Percentiles rank a stretch among this genome's conserved stretches.
Conservation (phyloP, 2,113 vertebrate genomes). For the Nibea albiflora region DNA sequence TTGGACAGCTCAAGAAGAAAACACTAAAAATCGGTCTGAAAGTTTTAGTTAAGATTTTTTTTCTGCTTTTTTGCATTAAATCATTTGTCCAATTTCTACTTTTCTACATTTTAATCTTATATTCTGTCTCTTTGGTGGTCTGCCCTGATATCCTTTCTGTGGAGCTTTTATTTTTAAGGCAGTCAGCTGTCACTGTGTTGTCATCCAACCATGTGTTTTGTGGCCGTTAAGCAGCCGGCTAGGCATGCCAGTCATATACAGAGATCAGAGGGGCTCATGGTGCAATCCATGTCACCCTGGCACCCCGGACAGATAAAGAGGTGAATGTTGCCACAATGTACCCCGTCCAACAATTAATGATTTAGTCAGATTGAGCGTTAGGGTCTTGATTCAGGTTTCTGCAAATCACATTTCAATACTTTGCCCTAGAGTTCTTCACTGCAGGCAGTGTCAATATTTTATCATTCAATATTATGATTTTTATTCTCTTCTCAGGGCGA, state of each 20-base stretch:
- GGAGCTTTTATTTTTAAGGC: constrained; percentile 59
- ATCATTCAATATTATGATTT: not conserved
- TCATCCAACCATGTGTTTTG: constrained; percentile 64
- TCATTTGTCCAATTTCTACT: not conserved
- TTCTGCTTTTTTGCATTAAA: not conserved
- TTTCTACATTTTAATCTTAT: not conserved
- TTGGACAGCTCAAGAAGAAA: not conserved
- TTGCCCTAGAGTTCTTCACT: not conserved
- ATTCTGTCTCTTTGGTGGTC: constrained; percentile 39
- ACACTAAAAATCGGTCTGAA: not conserved
- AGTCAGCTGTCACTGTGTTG: constrained; percentile 72
- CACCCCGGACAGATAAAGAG: constrained; percentile 35
- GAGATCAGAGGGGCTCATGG: constrained; percentile 71
- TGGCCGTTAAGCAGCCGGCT: constrained; percentile 48
- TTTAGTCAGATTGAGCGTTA: constrained; percentile 21
- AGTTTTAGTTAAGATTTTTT: not conserved
- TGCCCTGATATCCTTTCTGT: constrained; percentile 12
- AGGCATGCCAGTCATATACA: constrained; percentile 59
- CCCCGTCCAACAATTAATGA: constrained; percentile 50
- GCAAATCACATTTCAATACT: not conserved
- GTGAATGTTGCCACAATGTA: constrained; percentile 26
- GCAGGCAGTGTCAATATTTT: not conserved
- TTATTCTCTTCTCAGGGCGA: not conserved
- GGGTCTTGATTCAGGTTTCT: not conserved
- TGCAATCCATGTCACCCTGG: constrained; percentile 61